Evolutionary conservation across 2,113 vertebrate genomes (phyloP).

Genomic region (Siphamia tubifer): DNA sequence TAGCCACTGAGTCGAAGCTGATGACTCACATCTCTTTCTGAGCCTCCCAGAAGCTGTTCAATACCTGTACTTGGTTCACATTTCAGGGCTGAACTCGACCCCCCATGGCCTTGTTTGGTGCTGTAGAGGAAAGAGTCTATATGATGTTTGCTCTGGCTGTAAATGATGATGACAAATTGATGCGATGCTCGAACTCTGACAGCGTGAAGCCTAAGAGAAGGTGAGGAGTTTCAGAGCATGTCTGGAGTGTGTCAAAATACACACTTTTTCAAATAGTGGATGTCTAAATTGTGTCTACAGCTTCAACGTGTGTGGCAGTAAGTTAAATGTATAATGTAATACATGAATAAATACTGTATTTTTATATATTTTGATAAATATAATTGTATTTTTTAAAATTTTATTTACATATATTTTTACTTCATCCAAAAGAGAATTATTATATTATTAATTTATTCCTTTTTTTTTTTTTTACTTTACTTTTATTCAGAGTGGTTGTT

Average conservation of each 20-base stretch:
- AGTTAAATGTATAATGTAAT: too few species aligned
- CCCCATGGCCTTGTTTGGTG: not conserved
- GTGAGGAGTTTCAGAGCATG: not conserved
- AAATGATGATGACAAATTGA: constrained; percentile 28
- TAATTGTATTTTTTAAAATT: too few species aligned
- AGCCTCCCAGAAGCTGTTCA: constrained; percentile 41
- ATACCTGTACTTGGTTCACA: constrained; percentile 34
- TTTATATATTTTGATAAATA: too few species aligned
- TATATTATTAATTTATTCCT: too few species aligned
- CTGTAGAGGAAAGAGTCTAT: not conserved
- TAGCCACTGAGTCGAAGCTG: constrained; percentile 40
- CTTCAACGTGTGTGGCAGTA: too few species aligned
- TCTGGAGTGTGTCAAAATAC: not conserved
- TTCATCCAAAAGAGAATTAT: too few species aligned
- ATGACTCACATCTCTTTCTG: constrained; percentile 47
- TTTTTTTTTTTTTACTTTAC: too few species aligned
- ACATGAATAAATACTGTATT: too few species aligned
- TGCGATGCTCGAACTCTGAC: not conserved
- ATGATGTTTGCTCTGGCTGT: constrained; percentile 15
- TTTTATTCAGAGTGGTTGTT: too few species aligned
- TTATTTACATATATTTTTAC: too few species aligned
- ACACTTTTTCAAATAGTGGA: too few species aligned
- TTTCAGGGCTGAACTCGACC: constrained; percentile 19
- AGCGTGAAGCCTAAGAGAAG: not conserved
- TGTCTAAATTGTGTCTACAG: not conserved